Evolutionary conservation across 2,888 invertebrate genomes (phyloP).

Genomic region (Ecliptopera silaceata): DNA sequence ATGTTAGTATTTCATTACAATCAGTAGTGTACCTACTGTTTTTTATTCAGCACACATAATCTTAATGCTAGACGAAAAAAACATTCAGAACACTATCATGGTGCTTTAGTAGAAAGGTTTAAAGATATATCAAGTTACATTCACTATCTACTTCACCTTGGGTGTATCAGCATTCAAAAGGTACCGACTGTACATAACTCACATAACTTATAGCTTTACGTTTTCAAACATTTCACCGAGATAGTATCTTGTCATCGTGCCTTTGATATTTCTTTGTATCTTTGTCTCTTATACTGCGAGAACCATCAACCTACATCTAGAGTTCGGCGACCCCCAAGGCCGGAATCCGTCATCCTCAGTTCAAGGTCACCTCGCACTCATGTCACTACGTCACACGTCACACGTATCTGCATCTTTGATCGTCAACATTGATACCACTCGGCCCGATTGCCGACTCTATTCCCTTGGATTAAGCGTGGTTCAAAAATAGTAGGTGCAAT

Average conservation of each 20-base stretch:
- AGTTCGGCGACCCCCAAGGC: slow-evolving; percentile 78
- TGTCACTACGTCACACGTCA: slow-evolving; percentile 62
- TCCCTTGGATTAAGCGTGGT: slow-evolving; percentile 51
- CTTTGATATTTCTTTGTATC: slow-evolving; percentile 36
- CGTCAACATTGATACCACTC: slow-evolving; percentile 72
- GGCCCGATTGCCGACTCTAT: slow-evolving; percentile 61
- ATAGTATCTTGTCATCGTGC: slow-evolving; percentile 28
- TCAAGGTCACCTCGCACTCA: slow-evolving; percentile 73
- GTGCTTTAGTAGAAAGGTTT: slow-evolving; percentile 15
- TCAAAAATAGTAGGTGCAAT: slow-evolving; percentile 71
- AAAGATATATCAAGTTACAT: slow-evolving; percentile 20
- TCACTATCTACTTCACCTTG: slow-evolving; percentile 14
- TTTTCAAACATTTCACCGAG: slow-evolving; percentile 14
- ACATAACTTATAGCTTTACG: slow-evolving; percentile 9
- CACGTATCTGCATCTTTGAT: slow-evolving; percentile 68
- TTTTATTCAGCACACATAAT: slow-evolving; percentile 45
- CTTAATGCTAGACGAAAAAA: slow-evolving; percentile 33
- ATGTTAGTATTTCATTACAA: slow-evolving; percentile 45
- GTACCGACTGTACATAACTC: slow-evolving; percentile 15
- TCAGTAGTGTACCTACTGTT: slow-evolving; percentile 39
- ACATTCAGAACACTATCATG: slow-evolving; percentile 17
- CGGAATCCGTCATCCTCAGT: slow-evolving; percentile 77
- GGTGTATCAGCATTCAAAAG: slow-evolving; percentile 18
- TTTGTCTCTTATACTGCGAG: slow-evolving; percentile 48
- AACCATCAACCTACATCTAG: slow-evolving; percentile 58